These are phyloP conservation scores for Tetanocera ferruginea DNA, from an alignment of 2,888 invertebrate genomes.

Conservation along the genomic window DNA sequence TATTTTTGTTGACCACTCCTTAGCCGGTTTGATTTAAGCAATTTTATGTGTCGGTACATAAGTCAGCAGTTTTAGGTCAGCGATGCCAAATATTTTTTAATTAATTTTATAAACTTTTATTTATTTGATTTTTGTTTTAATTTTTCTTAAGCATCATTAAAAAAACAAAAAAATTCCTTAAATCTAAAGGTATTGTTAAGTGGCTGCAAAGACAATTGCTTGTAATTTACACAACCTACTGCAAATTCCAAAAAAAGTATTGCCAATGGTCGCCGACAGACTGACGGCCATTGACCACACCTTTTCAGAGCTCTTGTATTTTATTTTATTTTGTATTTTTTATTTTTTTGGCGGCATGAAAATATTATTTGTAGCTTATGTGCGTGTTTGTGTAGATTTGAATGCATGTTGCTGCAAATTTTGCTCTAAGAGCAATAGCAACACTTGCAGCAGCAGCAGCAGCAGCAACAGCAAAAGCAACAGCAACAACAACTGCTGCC, in stretches of 20 bases:
- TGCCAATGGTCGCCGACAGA: neutral
- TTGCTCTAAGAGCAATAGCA: neutral
- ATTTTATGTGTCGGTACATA: too few species aligned
- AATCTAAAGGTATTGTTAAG: too few species aligned
- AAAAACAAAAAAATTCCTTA: neutral
- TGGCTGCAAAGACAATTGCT: too few species aligned
- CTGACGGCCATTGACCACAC: slow-evolving; percentile 12
- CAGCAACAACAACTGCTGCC: neutral
- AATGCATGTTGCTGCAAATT: slow-evolving; percentile 18
- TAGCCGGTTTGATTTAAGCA: neutral
- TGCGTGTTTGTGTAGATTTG: neutral
- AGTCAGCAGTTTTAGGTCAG: too few species aligned
- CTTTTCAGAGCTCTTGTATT: neutral
- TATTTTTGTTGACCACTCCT: neutral
- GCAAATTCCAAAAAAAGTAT: neutral
- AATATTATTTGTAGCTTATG: neutral
- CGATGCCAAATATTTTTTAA: too few species aligned
- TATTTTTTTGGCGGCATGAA: neutral
- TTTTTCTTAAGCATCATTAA: neutral
- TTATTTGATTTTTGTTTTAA: neutral
- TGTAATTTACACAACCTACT: neutral
- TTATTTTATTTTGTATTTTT: too few species aligned
- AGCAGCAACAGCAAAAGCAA: slow-evolving; percentile 3
- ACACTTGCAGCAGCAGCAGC: slow-evolving; percentile 15
- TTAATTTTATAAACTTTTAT: too few species aligned